Evolutionary conservation across 2,797 vertebrate genomes (phyloP).

Genomic region (Paguma larvata): DNA sequence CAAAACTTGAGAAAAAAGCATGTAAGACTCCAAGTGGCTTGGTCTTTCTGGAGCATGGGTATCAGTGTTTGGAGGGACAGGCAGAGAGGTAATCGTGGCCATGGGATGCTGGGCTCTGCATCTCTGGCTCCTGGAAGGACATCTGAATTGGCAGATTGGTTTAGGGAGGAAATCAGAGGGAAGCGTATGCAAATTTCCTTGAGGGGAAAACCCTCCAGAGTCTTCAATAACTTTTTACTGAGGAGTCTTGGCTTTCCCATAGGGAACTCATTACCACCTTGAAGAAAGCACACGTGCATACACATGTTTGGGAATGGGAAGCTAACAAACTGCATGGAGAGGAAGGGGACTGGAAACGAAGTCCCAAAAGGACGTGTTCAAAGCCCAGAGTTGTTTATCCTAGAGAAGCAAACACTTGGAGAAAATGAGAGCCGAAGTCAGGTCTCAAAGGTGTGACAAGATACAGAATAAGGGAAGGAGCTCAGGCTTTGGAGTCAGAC

Average conservation of each 20-base stretch:
- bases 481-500: not conserved
- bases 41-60: not conserved
- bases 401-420: not conserved
- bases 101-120: fast-evolving
- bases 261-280: slow-evolving; percentile 69
- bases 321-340: not conserved
- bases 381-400: slow-evolving; percentile 46
- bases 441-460: not conserved
- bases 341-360: not conserved
- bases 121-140: slow-evolving; percentile 15
- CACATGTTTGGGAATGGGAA: not conserved
- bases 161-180: slow-evolving; percentile 37
- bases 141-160: not conserved
- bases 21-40: not conserved
- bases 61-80: not conserved
- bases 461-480: not conserved
- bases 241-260: slow-evolving; percentile 60
- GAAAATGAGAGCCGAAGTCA: not conserved
- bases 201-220: not conserved
- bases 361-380: not conserved
- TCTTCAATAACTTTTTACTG: not conserved
- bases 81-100: not conserved
- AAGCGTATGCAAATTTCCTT: not conserved
- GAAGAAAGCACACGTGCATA: not conserved
- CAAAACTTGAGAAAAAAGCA: not conserved